Conservation (phyloP, 2,888 invertebrate genomes). For the Amphipoea lucens region DNA sequence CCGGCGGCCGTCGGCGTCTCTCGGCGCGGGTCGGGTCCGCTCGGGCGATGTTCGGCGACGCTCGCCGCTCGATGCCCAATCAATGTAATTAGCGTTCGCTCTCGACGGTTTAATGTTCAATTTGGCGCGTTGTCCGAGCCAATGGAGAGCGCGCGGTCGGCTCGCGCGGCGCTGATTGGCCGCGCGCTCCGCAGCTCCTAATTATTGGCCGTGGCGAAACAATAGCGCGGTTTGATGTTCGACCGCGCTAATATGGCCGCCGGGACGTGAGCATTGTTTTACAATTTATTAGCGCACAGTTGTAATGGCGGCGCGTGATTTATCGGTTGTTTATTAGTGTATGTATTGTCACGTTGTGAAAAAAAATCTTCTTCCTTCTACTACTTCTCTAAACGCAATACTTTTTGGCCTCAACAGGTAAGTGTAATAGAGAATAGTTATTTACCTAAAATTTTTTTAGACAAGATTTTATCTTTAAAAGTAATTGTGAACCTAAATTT, state of each 20-base stretch:
- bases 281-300: slow-evolving; percentile 76
- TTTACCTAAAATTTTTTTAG: background rate
- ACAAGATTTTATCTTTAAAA: background rate
- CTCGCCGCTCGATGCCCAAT: slow-evolving; percentile 75
- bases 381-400: background rate
- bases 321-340: slow-evolving; percentile 68
- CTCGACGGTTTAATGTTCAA: slow-evolving; percentile 73
- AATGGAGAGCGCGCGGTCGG: slow-evolving; percentile 74
- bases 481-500: too few species aligned
- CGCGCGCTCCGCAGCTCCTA: slow-evolving; percentile 71
- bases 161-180: slow-evolving; percentile 80
- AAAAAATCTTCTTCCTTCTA: too few species aligned
- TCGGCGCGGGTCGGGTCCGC: slow-evolving; percentile 39
- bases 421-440: background rate
- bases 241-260: slow-evolving; percentile 80
- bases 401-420: slow-evolving; percentile 5
- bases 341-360: slow-evolving; percentile 19
- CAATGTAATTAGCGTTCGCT: slow-evolving; percentile 80
- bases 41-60: slow-evolving; percentile 44
- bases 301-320: slow-evolving; percentile 76
- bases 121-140: slow-evolving; percentile 74
- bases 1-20: slow-evolving; percentile 54
- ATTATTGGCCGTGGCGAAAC: slow-evolving; percentile 84
- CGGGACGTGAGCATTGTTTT: slow-evolving; percentile 74
- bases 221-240: slow-evolving; percentile 75